A percentile compares a stretch with the other conserved stretches of the same genome.
phyloP scores from a whole-genome alignment of 1,140 invertebrate species.

The Cherax destructor region DNA sequence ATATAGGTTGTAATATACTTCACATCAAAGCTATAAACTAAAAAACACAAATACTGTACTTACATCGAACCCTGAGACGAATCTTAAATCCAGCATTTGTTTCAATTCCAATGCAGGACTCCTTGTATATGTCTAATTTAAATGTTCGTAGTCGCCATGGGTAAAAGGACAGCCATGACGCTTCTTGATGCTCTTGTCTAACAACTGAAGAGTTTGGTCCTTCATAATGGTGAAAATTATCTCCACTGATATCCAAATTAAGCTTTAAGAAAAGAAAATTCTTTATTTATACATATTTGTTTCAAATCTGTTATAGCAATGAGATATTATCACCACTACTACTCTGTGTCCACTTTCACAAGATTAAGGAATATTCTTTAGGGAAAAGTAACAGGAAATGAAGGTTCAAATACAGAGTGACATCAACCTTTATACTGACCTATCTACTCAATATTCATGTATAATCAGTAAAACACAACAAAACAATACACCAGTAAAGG shows the following conservation, averaged over 20 bases:
- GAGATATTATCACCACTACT: neutral
- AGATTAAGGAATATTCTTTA: too few species aligned
- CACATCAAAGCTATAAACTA: neutral
- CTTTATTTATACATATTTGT: neutral
- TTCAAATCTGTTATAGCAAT: too few species aligned
- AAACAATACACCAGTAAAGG: too few species aligned
- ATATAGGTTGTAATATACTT: neutral
- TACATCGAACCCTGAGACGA: constrained; percentile 73
- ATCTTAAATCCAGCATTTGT: constrained; percentile 75
- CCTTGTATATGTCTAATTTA: constrained; percentile 83
- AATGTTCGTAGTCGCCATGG: constrained; percentile 81
- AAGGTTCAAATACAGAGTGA: too few species aligned
- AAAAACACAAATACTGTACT: constrained; percentile 63
- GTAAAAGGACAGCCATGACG: constrained; percentile 76
- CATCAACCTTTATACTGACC: too few species aligned
- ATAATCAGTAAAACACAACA: too few species aligned
- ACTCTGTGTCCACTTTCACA: too few species aligned
- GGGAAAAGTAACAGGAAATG: too few species aligned
- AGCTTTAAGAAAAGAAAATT: constrained; percentile 7
- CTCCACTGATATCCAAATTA: constrained; percentile 28
- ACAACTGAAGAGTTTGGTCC: constrained; percentile 41
- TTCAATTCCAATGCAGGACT: constrained; percentile 85
- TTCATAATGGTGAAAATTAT: constrained; percentile 51
- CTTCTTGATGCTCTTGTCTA: constrained; percentile 45
- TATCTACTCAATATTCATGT: too few species aligned